Percentiles rank a stretch among this genome's conserved stretches.
Evolutionary conservation across 2,797 vertebrate species (phyloP).

Genomic region (Cynodonichthys magdalenae): DNA sequence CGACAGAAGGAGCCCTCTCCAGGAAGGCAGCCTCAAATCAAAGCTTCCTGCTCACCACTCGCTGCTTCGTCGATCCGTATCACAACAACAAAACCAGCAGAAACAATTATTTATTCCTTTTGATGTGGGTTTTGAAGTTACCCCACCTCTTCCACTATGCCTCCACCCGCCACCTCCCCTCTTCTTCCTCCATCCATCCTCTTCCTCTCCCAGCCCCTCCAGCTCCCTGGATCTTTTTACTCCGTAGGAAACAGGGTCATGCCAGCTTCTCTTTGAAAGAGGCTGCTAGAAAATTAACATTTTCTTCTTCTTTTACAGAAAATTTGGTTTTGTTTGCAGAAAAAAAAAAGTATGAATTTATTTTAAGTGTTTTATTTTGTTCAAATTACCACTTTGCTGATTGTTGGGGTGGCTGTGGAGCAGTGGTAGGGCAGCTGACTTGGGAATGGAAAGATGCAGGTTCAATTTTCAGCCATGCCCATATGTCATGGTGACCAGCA

Average conservation of each 20-base stretch:
- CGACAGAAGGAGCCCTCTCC: slow-evolving; percentile 91
- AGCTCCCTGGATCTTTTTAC: slow-evolving; percentile 81
- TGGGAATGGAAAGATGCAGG: too few species aligned
- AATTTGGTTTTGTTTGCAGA: slow-evolving; percentile 26
- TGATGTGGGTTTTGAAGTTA: slow-evolving; percentile 93
- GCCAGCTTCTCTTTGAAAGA: slow-evolving; percentile 65
- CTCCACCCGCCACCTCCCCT: slow-evolving; percentile 41
- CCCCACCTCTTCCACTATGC: slow-evolving; percentile 76
- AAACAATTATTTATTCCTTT: slow-evolving; percentile 99
- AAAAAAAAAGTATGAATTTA: slow-evolving; percentile 27
- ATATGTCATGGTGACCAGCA: too few species aligned
- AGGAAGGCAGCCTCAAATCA: slow-evolving; percentile 95
- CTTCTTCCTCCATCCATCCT: slow-evolving; percentile 62
- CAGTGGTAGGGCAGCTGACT: too few species aligned
- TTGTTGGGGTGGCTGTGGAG: too few species aligned
- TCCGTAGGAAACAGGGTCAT: slow-evolving; percentile 92
- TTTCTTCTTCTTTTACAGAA: slow-evolving; percentile 44
- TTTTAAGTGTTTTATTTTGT: slow-evolving; percentile 26
- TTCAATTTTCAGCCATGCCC: too few species aligned
- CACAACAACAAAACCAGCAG: slow-evolving; percentile 98
- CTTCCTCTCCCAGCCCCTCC: slow-evolving; percentile 66
- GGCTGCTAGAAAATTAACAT: slow-evolving; percentile 55
- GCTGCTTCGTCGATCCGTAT: slow-evolving; percentile 95
- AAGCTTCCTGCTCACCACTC: slow-evolving; percentile 96
- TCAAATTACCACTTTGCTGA: slow-evolving; percentile 12